Percentiles rank a stretch among this genome's conserved stretches.
phyloP scores from a whole-genome alignment of 2,888 invertebrate species.

The Perithous albicinctus region DNA sequence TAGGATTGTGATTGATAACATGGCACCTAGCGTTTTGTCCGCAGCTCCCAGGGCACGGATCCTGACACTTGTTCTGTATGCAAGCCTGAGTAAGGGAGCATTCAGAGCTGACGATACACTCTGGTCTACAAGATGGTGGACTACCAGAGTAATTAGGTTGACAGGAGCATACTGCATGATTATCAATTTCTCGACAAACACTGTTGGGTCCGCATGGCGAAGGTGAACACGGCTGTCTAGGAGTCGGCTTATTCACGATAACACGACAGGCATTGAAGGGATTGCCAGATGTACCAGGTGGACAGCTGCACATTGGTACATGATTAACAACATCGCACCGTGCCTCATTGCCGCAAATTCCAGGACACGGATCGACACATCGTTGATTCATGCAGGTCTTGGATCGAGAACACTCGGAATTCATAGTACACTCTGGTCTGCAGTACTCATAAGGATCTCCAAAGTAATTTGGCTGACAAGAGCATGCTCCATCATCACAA shows the following conservation, averaged over 20 bases:
- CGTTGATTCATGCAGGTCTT: slow-evolving; percentile 90
- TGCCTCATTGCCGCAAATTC: slow-evolving; percentile 90
- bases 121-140: slow-evolving; percentile 92
- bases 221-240: slow-evolving; percentile 87
- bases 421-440: slow-evolving; percentile 91
- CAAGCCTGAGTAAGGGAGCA: slow-evolving; percentile 92
- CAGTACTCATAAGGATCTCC: slow-evolving; percentile 90
- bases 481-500: slow-evolving; percentile 86
- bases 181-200: slow-evolving; percentile 89
- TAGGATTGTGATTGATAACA: slow-evolving; percentile 93
- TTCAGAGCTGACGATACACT: slow-evolving; percentile 93
- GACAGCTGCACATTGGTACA: slow-evolving; percentile 91
- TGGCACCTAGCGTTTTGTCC: slow-evolving; percentile 92
- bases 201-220: slow-evolving; percentile 93
- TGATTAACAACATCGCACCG: slow-evolving; percentile 91
- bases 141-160: slow-evolving; percentile 90
- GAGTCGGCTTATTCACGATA: slow-evolving; percentile 78
- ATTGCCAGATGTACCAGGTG: slow-evolving; percentile 89
- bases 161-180: slow-evolving; percentile 91
- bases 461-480: slow-evolving; percentile 90
- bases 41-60: slow-evolving; percentile 93
- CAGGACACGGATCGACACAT: slow-evolving; percentile 91
- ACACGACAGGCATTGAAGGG: slow-evolving; percentile 89
- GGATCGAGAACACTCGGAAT: slow-evolving; percentile 89
- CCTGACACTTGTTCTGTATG: slow-evolving; percentile 90